A percentile compares a stretch with the other conserved stretches of the same genome.
Evolutionary conservation across 2,888 invertebrate genomes (phyloP).

Genomic region (Argyresthia albistria): DNA sequence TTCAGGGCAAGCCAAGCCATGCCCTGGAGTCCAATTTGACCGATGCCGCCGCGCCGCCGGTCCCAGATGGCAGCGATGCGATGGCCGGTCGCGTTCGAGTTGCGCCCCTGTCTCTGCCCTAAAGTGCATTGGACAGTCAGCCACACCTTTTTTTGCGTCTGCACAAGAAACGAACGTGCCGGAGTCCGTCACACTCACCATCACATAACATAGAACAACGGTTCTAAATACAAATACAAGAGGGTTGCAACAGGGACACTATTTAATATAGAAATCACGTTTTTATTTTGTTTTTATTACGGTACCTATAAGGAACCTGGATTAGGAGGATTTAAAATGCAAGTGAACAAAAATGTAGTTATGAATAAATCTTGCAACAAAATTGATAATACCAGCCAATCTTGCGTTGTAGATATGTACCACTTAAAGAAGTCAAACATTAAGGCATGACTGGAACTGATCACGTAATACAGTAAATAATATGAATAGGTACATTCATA

Average conservation of each 20-base stretch:
- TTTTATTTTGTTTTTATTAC: no score
- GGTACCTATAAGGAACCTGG: no score
- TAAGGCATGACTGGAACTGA: neutral
- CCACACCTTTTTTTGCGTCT: conserved; percentile 5
- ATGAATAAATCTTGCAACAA: no score
- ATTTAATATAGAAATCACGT: no score
- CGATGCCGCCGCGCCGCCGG: conserved; percentile 15
- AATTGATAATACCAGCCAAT: neutral
- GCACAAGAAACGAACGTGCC: conserved; percentile 16
- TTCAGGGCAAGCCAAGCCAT: neutral
- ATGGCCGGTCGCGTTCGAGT: neutral
- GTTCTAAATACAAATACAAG: no score
- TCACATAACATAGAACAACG: no score
- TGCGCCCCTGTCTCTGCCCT: neutral
- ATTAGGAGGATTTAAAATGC: no score
- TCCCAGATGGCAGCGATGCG: conserved; percentile 17
- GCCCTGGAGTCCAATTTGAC: conserved; percentile 38
- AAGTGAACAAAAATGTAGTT: no score
- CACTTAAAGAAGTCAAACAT: neutral
- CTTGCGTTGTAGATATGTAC: neutral
- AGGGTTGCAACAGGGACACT: no score
- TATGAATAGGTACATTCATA: conserved; percentile 6
- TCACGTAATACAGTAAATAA: neutral
- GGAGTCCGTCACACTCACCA: conserved; percentile 21
- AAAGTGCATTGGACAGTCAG: conserved; percentile 5